phyloP scores from a whole-genome alignment of 2,888 invertebrate species.

The Drosophila quinaria region DNA sequence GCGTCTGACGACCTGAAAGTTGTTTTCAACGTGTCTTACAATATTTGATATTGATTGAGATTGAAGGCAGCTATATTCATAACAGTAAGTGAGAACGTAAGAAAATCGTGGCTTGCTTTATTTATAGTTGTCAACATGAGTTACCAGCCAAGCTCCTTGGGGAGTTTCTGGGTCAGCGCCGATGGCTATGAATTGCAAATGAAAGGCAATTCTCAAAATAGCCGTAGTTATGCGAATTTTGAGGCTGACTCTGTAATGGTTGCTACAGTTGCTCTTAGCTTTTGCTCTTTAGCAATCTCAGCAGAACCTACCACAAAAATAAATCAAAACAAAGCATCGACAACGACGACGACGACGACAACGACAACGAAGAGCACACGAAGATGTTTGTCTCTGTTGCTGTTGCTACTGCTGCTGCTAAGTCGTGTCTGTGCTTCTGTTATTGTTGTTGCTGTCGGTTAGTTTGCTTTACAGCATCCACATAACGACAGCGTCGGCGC shows the following conservation, averaged over 20 bases:
- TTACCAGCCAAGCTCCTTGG: conserved; percentile 57
- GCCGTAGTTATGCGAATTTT: conserved; percentile 63
- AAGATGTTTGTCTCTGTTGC: conserved; percentile 44
- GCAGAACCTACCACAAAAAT: conserved; percentile 78
- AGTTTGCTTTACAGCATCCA: conserved; percentile 57
- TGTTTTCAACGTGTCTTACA: conserved; percentile 15
- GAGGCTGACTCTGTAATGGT: conserved; percentile 34
- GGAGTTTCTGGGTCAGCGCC: conserved; percentile 68
- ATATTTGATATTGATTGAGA: conserved; percentile 20
- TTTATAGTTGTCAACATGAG: conserved; percentile 67
- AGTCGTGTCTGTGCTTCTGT: not conserved
- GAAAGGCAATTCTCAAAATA: conserved; percentile 66
- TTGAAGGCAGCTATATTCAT: conserved; percentile 37
- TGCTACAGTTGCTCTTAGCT: conserved; percentile 52
- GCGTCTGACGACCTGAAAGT: conserved; percentile 15
- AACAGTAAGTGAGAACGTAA: conserved; percentile 28
- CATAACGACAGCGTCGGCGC: conserved; percentile 49
- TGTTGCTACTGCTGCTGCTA: not conserved
- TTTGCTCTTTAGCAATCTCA: conserved; percentile 66
- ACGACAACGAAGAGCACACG: conserved; percentile 45
- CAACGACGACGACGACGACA: conserved; percentile 12
- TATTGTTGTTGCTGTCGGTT: conserved; percentile 24
- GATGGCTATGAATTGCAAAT: conserved; percentile 66
- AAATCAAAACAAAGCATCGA: conserved; percentile 70
- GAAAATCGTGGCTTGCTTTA: conserved; percentile 41